Evolutionary conservation across 1,140 invertebrate genomes (phyloP).

Genomic region (Acyrthosiphon pisum): DNA sequence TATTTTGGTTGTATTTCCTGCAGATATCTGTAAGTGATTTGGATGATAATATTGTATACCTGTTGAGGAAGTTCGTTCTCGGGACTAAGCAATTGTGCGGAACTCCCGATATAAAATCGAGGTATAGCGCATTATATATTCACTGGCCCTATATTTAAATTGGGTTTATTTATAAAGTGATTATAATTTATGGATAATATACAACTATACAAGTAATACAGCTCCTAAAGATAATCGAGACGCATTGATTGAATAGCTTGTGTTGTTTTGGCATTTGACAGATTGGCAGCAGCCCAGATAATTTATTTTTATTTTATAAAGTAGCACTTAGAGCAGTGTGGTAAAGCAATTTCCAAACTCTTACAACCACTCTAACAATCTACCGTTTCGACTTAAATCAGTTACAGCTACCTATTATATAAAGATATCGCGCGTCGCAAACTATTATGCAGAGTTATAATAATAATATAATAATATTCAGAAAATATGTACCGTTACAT

Average conservation of each 20-base stretch:
- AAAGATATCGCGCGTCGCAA: not conserved
- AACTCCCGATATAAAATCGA: not conserved
- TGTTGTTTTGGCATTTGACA: not conserved
- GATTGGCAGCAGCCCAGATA: not conserved
- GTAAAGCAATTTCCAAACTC: not conserved
- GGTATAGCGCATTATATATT: no score
- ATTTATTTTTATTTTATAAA: not conserved
- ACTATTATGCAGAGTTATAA: not conserved
- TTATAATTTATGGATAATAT: not conserved
- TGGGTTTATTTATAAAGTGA: not conserved
- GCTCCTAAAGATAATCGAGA: not conserved
- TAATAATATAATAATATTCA: not conserved
- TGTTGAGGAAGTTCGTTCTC: no score
- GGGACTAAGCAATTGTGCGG: no score
- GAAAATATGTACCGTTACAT: not conserved
- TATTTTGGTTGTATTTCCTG: no score
- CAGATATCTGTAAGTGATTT: no score
- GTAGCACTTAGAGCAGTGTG: not conserved
- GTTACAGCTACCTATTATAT: not conserved
- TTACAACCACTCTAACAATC: not conserved
- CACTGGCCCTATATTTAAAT: not conserved
- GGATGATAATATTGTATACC: no score
- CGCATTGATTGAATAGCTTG: not conserved
- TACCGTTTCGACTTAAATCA: not conserved
- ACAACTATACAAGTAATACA: not conserved